These are phyloP conservation scores for Leucophora obtusa DNA, from an alignment of 2,888 invertebrate genomes.

Conservation along the genomic window DNA sequence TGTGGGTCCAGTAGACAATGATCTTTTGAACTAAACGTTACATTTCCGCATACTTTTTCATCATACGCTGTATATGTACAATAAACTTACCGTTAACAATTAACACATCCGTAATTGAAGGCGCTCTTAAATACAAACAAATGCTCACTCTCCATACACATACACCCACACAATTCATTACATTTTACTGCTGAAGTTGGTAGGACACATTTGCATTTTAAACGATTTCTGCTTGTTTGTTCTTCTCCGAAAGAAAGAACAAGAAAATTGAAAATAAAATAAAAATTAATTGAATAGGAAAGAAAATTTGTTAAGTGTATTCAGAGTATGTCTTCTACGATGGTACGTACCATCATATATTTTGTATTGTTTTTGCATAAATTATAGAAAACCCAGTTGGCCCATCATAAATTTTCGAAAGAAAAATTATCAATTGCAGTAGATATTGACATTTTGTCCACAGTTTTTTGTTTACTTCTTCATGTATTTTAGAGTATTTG, in stretches of 20 bases:
- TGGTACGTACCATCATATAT: conserved; percentile 18
- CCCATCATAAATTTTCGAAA: conserved; percentile 50
- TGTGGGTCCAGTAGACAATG: too few relatives aligned
- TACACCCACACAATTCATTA: conserved; percentile 26
- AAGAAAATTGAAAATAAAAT: conserved; percentile 33
- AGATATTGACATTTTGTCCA: conserved; percentile 53
- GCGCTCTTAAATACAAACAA: conserved; percentile 38
- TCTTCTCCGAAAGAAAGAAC: conserved; percentile 32
- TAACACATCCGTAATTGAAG: conserved; percentile 64
- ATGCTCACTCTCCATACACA: conserved; percentile 3
- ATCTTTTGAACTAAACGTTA: too few relatives aligned
- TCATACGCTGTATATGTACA: conserved; percentile 30
- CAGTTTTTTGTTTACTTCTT: not conserved
- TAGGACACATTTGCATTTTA: conserved; percentile 52
- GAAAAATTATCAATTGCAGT: conserved; percentile 54
- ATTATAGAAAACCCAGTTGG: conserved; percentile 44
- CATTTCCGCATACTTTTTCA: too few relatives aligned
- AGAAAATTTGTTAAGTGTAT: conserved; percentile 28
- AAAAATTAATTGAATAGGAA: conserved; percentile 28
- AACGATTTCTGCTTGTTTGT: conserved; percentile 54
- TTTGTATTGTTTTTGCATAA: conserved; percentile 51
- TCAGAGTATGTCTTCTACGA: conserved; percentile 1
- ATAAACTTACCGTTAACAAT: conserved; percentile 60
- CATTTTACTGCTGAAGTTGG: conserved; percentile 22
- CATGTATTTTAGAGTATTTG: not conserved